These are phyloP conservation scores for Muschampia plurimacula DNA, from an alignment of 2,888 invertebrate species.

Conservation along the genomic window DNA sequence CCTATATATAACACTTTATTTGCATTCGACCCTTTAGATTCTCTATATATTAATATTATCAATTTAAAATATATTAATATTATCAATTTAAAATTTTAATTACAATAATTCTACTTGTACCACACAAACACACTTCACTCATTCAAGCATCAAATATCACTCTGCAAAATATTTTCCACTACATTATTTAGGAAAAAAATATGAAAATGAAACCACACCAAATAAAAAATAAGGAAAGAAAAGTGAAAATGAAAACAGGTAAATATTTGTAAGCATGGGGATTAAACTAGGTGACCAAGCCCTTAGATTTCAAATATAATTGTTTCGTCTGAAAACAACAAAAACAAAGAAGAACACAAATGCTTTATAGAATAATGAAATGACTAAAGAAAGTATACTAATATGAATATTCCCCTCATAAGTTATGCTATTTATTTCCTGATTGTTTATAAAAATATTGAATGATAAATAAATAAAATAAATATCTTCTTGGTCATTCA, in stretches of 20 bases:
- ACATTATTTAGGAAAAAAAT: not conserved
- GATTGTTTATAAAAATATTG: no score
- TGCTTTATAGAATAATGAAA: not conserved
- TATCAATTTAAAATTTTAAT: not conserved
- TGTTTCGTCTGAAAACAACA: not conserved
- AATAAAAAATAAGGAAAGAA: not conserved
- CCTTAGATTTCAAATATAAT: not conserved
- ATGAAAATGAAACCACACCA: not conserved
- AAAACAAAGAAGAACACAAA: not conserved
- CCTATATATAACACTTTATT: no score
- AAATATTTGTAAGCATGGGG: not conserved
- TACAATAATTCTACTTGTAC: not conserved
- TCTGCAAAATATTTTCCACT: not conserved
- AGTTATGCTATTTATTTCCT: no score
- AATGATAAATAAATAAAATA: no score
- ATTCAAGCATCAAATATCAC: slow-evolving; percentile 8
- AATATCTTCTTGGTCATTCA: no score
- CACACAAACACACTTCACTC: slow-evolving; percentile 9
- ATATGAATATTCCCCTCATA: not conserved
- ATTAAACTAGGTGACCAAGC: not conserved
- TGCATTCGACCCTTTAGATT: no score
- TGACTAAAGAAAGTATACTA: not conserved
- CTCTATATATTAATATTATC: not conserved
- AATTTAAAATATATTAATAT: not conserved
- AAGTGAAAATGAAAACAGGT: not conserved